Percentiles rank a stretch among this genome's conserved stretches.
Conservation (phyloP, 2,113 vertebrate genomes). For the Tragelaphus imberbis region DNA sequence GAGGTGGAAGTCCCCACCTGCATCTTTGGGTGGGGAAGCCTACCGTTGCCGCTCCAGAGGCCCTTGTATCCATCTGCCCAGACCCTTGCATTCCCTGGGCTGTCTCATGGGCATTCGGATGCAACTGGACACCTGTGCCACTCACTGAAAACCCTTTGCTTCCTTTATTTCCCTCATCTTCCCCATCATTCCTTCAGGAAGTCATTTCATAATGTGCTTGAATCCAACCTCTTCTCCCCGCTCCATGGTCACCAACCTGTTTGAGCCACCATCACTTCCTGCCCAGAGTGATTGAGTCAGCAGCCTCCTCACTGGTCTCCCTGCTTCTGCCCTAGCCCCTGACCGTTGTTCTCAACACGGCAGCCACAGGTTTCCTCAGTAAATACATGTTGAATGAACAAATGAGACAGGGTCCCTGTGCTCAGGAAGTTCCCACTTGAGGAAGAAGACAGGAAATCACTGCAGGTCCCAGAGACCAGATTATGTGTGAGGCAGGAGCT, state of each 20-base stretch:
- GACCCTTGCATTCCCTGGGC: not conserved
- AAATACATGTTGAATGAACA: not conserved
- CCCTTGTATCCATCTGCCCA: not conserved
- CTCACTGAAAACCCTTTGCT: not conserved
- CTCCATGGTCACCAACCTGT: not conserved
- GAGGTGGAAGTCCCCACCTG: not conserved
- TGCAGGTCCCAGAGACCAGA: not conserved
- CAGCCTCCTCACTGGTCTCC: not conserved
- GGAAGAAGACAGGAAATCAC: not conserved
- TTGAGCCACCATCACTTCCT: not conserved
- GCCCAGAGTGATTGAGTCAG: not conserved
- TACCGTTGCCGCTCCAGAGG: not conserved
- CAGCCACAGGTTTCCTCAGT: not conserved
- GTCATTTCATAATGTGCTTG: not conserved
- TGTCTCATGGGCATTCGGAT: not conserved
- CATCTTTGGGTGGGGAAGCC: not conserved
- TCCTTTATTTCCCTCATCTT: not conserved
- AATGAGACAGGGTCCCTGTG: not conserved
- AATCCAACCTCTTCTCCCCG: not conserved
- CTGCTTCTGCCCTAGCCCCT: not conserved
- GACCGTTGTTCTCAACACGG: not conserved
- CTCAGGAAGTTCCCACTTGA: not conserved
- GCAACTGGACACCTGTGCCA: not conserved
- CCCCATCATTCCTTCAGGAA: not conserved
- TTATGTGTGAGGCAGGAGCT: not conserved